Base-by-base conservation (phyloP, 2,113 vertebrate genomes). In the Phalacrocorax carbo region DNA sequence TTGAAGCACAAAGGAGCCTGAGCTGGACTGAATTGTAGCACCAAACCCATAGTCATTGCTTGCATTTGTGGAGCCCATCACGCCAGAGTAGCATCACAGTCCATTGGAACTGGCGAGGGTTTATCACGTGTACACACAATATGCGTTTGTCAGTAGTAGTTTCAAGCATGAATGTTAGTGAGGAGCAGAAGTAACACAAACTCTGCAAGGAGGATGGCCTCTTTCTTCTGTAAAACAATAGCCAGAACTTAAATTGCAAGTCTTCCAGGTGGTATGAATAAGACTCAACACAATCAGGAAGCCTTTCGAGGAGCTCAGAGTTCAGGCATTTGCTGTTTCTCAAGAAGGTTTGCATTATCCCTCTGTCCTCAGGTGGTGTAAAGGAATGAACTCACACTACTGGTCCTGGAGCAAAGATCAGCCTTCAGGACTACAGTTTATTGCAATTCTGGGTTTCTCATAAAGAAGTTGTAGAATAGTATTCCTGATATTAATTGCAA, bases 31-130 rank as follows among this genome's bases (percentile, higher is more conserved):
- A 27, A 32, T 3, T 8, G 66, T 15, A 51, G 34, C 51, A 57
- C 34, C 51, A 75, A 57, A 25, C 13, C 15, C 32, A 1, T 19
- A 32, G 62, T 12, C 34, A 15, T 7, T 57, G 71, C 70, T 79
- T 36, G 30, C 15, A 14, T 17, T 2, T 42, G 55, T 52, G 61
- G 55, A 88, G 55, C 34, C n/a, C 75, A 9, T n/a, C 25, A 8
- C 6, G 5, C 8, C 87, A 64, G 70, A 18, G 3, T 27, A 40
- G 38, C 22, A 0, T 10, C 4, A 2, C 8, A 52, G 48, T 1
- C 52, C 32, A 0, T 3, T 46, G n/a, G 44, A 49, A 34, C 32
- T 4, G 4, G 25, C 2, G 22, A 20, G 92, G 5, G 8, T 71
- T 58, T 52, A 8, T 21, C 82, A 16, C 9, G 0, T 11, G 29